These are phyloP conservation scores for Antheraea mylitta DNA, from an alignment of 1,140 invertebrate genomes.

Conservation along the genomic window DNA sequence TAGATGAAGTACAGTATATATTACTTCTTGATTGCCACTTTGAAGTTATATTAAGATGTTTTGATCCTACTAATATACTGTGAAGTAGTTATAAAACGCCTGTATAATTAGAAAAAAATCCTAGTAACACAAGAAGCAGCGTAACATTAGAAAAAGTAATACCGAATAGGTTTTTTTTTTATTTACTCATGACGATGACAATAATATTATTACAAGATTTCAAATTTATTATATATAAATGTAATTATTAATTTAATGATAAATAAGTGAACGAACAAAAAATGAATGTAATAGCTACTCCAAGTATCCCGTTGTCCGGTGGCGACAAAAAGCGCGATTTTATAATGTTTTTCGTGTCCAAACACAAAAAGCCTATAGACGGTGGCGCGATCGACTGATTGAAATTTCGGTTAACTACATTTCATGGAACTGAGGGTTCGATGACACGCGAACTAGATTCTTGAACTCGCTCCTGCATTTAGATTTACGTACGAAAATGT, in stretches of 20 bases:
- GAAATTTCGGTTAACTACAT: slow-evolving; percentile 40
- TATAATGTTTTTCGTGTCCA: slow-evolving; percentile 46
- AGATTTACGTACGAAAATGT: background rate
- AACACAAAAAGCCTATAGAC: slow-evolving; percentile 39
- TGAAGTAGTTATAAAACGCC: no score
- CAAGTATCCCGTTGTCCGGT: slow-evolving; percentile 6
- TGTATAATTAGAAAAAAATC: no score
- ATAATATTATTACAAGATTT: no score
- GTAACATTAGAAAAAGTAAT: no score
- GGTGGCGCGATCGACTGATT: slow-evolving; percentile 38
- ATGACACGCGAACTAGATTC: slow-evolving; percentile 30
- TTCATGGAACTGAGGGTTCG: slow-evolving; percentile 39
- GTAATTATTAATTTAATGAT: background rate
- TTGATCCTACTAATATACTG: no score
- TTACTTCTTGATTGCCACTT: no score
- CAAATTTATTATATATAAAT: no score
- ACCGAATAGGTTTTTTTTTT: no score
- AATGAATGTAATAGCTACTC: slow-evolving; percentile 20
- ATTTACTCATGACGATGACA: no score
- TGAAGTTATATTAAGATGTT: no score
- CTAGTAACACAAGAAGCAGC: no score
- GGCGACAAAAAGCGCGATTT: slow-evolving; percentile 37
- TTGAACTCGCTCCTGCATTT: slow-evolving; percentile 16
- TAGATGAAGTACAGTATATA: no score
- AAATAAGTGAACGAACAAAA: background rate